A percentile compares a stretch with the other conserved stretches of the same genome.
phyloP scores from a whole-genome alignment of 2,888 invertebrate species.

The Melangyna quadrimaculata region DNA sequence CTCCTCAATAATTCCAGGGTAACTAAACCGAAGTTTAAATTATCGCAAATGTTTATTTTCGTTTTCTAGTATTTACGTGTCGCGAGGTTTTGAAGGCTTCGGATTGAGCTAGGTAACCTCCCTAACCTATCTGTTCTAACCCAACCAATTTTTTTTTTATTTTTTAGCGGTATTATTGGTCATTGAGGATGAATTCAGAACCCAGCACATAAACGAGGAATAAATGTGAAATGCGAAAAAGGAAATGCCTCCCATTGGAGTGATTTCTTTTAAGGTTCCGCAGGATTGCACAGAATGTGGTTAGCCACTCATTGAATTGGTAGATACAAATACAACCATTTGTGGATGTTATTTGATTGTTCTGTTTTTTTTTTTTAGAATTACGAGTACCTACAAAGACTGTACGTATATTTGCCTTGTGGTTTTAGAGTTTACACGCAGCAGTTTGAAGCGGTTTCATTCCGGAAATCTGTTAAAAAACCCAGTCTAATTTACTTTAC shows the following conservation, averaged over 20 bases:
- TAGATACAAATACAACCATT: conserved; percentile 50
- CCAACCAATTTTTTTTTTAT: neutral
- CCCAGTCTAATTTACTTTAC: conserved; percentile 51
- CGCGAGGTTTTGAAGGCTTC: neutral
- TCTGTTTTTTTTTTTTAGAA: neutral
- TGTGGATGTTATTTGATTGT: conserved; percentile 44
- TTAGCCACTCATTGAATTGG: conserved; percentile 63
- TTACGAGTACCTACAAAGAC: no score
- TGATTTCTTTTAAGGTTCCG: conserved; percentile 54
- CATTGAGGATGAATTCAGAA: conserved; percentile 17
- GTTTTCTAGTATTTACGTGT: conserved; percentile 30
- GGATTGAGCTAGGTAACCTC: neutral
- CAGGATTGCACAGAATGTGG: conserved; percentile 48
- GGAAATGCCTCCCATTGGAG: conserved; percentile 61
- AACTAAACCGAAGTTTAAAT: conserved; percentile 59
- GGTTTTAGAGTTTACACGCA: neutral
- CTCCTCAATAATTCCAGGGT: conserved; percentile 41
- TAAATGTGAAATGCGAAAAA: conserved; percentile 30
- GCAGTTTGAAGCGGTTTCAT: neutral
- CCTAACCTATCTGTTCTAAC: neutral
- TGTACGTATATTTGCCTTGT: conserved; percentile 40
- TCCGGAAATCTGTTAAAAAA: neutral
- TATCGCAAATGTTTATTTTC: conserved; percentile 34
- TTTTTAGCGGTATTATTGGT: conserved; percentile 53
- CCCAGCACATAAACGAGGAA: neutral